Evolutionary conservation across 2,797 vertebrate genomes (phyloP), one percentile per base, ranked within the genome.

Genomic region (Pipistrellus nathusii): DNA sequence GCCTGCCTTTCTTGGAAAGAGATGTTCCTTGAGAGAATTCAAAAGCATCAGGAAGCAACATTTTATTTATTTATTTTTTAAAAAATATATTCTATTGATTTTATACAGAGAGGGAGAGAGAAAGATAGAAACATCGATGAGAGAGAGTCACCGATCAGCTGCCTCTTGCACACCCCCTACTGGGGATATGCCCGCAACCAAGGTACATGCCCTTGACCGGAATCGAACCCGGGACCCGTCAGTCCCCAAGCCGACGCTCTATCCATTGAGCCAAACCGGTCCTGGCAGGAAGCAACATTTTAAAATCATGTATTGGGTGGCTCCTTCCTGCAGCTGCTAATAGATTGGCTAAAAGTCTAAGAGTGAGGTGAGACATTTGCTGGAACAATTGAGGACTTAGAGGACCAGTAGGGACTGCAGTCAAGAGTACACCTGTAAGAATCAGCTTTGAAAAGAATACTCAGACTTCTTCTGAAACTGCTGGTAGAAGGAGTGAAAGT

Each of bases 41-140:
- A 99, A 95, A 99, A 98, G 91, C 99, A 99, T 44, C 99, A 99
- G 96, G 99, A n/a, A n/a, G n/a, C n/a, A n/a, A n/a, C n/a, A n/a
- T n/a, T n/a, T n/a, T n/a, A n/a, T n/a, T n/a, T n/a, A n/a, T n/a
- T n/a, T n/a, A n/a, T n/a, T n/a, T n/a, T n/a, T n/a, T n/a, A n/a
- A n/a, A n/a, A n/a, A n/a, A n/a, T n/a, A n/a, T n/a, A n/a, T n/a
- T n/a, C n/a, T n/a, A n/a, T n/a, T n/a, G n/a, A n/a, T n/a, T n/a
- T n/a, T n/a, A n/a, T n/a, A n/a, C n/a, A n/a, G n/a, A n/a, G n/a
- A n/a, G n/a, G n/a, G n/a, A n/a, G n/a, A n/a, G n/a, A n/a, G n/a
- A n/a, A n/a, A n/a, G n/a, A n/a, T n/a, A n/a, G n/a, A n/a, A n/a
- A n/a, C n/a, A n/a, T n/a, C n/a, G n/a, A n/a, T n/a, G n/a, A n/a